A percentile compares a stretch with the other conserved stretches of the same genome.
phyloP scores from a whole-genome alignment of 2,797 vertebrate species.

The Dromococcyx pavoninus region DNA sequence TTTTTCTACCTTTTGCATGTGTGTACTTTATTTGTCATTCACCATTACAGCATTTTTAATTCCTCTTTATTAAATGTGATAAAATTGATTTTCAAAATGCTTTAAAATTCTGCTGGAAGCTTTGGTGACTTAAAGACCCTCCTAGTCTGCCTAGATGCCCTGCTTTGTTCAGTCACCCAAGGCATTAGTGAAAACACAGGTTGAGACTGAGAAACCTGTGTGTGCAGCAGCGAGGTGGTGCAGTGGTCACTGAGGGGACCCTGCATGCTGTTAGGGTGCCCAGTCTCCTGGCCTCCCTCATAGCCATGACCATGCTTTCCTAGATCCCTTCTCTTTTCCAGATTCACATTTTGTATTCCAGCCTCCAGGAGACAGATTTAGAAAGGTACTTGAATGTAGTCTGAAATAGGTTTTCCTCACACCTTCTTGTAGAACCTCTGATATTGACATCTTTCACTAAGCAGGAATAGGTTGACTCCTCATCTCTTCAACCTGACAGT shows the following conservation, averaged over 20 bases:
- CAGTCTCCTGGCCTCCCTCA: neutral
- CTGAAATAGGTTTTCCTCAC: neutral
- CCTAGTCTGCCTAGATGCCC: neutral
- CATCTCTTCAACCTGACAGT: neutral
- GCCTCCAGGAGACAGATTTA: neutral
- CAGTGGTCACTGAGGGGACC: accelerated
- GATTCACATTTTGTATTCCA: accelerated
- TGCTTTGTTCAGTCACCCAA: neutral
- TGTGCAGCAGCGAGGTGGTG: accelerated
- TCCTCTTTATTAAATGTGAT: neutral
- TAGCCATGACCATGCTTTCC: neutral
- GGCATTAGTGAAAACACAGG: too few relatives aligned
- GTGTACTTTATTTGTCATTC: neutral
- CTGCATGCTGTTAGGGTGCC: neutral
- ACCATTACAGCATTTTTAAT: neutral
- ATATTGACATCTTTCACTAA: neutral
- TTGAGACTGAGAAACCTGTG: accelerated
- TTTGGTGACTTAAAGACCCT: neutral
- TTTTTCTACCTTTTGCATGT: neutral
- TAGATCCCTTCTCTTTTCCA: neutral
- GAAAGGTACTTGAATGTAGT: neutral
- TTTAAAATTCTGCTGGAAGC: neutral
- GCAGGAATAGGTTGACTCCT: neutral
- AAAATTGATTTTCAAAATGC: neutral
- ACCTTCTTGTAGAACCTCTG: neutral